Base-by-base conservation (phyloP, 2,888 invertebrate species). In the Iphiclides podalirius region DNA sequence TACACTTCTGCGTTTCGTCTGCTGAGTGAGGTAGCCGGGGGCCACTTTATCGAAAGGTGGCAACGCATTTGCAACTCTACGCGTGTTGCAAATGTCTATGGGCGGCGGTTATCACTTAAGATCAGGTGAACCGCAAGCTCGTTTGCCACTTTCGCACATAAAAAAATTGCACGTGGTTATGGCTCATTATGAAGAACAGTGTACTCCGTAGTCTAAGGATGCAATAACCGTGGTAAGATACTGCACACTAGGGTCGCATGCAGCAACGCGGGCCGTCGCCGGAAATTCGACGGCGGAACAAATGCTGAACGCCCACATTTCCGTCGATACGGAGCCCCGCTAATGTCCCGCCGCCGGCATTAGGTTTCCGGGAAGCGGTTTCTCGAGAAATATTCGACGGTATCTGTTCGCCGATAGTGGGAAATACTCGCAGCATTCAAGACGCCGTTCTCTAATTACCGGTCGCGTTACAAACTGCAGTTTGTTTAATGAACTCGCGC, bases 261-360 rank as follows among this genome's bases (percentile, higher is more conserved):
- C 15, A 42, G 42, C 20, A 16, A 31, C 37, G 12, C 7, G 26
- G 2, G 14, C 34, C 23, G 36, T 26, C 14, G 41, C 39, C 41
- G 59, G 57, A 61, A 59, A 58, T 59, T 49, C 53, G 52, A 47
- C 49, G 43, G 52, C 55, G 60, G 61, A 63, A 60, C 58, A 60
- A 63, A 57, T 58, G 50, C 57, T 62, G 59, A 63, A 59, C 59
- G 62, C 53, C 52, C 52, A 53, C 55, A 53, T 56, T 61, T 55
- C 62, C 59, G 52, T 31, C 52, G 59, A 58, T 52, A 53, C 50
- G 33, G 31, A 41, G 41, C 47, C 38, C 52, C 52, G 55, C 52
- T 55, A 61, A 62, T 60, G 58, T 58, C 60, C 52, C 47, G 38
- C 45, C 47, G 17, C 13, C 34, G 12, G 11, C 34, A 46, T 46